Evolutionary conservation across 2,113 vertebrate genomes (phyloP), one percentile per base, ranked within the genome.

Genomic region (Microtus montanus): DNA sequence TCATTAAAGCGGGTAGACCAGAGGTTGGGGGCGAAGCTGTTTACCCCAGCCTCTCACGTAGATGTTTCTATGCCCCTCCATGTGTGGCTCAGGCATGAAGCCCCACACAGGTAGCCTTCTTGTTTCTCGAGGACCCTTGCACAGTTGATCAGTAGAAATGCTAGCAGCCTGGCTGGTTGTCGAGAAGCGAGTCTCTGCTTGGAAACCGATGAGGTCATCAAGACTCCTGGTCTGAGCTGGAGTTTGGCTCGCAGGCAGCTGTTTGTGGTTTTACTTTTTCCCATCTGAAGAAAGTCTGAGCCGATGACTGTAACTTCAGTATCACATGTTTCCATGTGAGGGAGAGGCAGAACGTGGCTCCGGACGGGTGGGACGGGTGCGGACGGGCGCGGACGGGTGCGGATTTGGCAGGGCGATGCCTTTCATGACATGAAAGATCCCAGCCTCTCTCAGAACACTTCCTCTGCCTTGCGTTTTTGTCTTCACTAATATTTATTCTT

Each of bases 401-500:
- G 33, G 54, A 75, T 14, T 7, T 78, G 78, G 82, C 88, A 77
- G 49, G 75, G 75, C 1, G 9, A 89, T 79, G 95, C 87, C 71
- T 97, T 98, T 97, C 61, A 52, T 26, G 3, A 97, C 95, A 97
- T 97, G 96, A 98, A 98, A 98, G 97, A 93, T 97, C 96, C 95
- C 91, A 96, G 90, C 89, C 89, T 97, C 97, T 97, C 97, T 97
- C 95, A 96, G 44, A 91, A 96, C 93, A 87, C 77, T 97, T 97
- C 97, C 96, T 97, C 95, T 54, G 96, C 95, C 95, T 77, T 85
- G 97, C 96, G 0, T 98, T 98, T 98, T 98, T 96, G 98, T 98
- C 98, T 96, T 94, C 77, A 83, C 97, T 98, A 97, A 98, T 98
- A 97, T 98, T 98, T 98, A 98, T 98, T 97, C 98, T 98, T 97